These are phyloP conservation scores for Pachliopta kotzebuea DNA, from an alignment of 2,888 invertebrate genomes.

Conservation along the genomic window DNA sequence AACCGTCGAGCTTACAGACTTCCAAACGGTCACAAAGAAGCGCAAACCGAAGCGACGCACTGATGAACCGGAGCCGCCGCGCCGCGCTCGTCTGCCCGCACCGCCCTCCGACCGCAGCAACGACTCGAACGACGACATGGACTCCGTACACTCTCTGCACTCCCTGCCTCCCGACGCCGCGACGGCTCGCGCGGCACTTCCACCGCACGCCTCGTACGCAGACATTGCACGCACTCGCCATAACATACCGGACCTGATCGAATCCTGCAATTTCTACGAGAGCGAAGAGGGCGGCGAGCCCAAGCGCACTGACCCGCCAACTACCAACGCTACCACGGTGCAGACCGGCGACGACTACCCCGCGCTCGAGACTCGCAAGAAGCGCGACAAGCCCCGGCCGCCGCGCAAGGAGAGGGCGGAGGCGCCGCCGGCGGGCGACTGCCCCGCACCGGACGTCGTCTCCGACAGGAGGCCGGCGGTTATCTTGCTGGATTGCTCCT, in stretches of 20 bases:
- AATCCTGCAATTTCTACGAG: conserved; percentile 76
- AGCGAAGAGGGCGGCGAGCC: conserved; percentile 40
- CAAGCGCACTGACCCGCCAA: conserved; percentile 32
- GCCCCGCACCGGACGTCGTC: conserved; percentile 67
- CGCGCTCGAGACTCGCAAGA: conserved; percentile 36
- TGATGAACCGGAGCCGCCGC: conserved; percentile 59
- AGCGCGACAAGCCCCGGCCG: conserved; percentile 33
- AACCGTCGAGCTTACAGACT: conserved; percentile 84
- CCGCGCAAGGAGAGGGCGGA: conserved; percentile 35
- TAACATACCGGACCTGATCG: conserved; percentile 77
- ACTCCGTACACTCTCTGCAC: conserved; percentile 92
- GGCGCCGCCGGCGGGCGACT: conserved; percentile 60
- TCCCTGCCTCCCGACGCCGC: conserved; percentile 72
- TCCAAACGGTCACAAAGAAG: conserved; percentile 91
- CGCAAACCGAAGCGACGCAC: conserved; percentile 88
- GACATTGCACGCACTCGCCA: conserved; percentile 85
- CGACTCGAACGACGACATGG: conserved; percentile 90
- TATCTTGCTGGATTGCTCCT: conserved; percentile 84
- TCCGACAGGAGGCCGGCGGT: conserved; percentile 84
- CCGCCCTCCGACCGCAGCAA: conserved; percentile 91
- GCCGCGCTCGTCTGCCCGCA: conserved; percentile 81
- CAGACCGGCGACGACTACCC: conserved; percentile 42
- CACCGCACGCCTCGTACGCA: conserved; percentile 86
- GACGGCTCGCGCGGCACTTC: conserved; percentile 83
- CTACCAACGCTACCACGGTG: conserved; percentile 45